Base-by-base conservation (phyloP, 92 coral and sea anemone genomes). In the Epizoanthus ramosus region DNA sequence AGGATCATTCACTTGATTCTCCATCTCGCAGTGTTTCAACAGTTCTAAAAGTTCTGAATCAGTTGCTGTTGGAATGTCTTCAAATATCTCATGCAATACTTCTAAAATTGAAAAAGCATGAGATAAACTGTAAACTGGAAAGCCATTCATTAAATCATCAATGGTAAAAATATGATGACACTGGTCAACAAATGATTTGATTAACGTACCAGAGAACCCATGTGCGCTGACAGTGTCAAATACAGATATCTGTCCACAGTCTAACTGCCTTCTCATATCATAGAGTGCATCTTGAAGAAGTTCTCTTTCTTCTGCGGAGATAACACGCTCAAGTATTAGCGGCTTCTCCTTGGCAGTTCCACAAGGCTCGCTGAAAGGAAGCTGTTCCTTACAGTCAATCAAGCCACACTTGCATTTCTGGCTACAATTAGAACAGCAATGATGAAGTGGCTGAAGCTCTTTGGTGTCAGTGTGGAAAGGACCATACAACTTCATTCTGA, bases 391-490 rank as follows among this genome's bases (percentile, higher is more conserved):
- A 50, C 74, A 64, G 63, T 65, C 41, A 22, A 39, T 23, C 56
- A 79, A 37, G 56, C 60, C 61, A 59, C 73, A 63, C 54, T 23
- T 63, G 25, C 84, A 80, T 25, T 80, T 66, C 24, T 31, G 33
- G 15, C 23, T 39, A 66, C 84, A 80, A 21, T 65, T 80, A 2
- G 84, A 80, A 24, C 84, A 80, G 43, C 64, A 77, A 3, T 24
- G 8, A 31, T 76, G 82, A n/a, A 56, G 68, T 57, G 71, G 71
- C 7, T 63, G 12, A 45, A 79, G 63, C 37, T 68, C 47, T 70
- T 79, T 31, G 28, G 50, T 50, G 7, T 33, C 52, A 60, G 1
- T 45, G 63, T 79, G 63, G 14, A 79, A 79, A 4, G 63, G 18
- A 16, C 73, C 59, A 65, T 79, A 79, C 60, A 79, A 13, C 45